Evolutionary conservation across 2,797 vertebrate species (phyloP).

Genomic region (Acipenser transmontanus): DNA sequence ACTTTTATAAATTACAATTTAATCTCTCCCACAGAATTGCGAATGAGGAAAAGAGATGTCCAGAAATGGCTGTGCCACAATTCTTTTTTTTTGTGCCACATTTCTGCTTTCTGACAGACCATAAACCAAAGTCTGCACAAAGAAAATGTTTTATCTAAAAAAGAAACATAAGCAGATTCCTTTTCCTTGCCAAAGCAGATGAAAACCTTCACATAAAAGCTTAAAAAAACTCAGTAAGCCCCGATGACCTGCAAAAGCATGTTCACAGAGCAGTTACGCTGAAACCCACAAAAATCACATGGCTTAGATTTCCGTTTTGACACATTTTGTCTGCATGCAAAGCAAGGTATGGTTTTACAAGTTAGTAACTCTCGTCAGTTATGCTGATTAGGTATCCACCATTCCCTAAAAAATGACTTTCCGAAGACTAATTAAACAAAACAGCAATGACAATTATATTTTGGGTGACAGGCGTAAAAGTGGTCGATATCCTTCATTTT

Average conservation of each 20-base stretch:
- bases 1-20: too few species aligned
- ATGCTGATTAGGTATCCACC: slow-evolving; percentile 31
- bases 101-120: slow-evolving; percentile 47
- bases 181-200: slow-evolving; percentile 29
- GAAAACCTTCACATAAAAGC: slow-evolving; percentile 28
- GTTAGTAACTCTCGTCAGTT: slow-evolving; percentile 30
- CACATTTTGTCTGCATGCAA: slow-evolving; percentile 34
- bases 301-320: slow-evolving; percentile 60
- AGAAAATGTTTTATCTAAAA: slow-evolving; percentile 33
- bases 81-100: slow-evolving; percentile 31
- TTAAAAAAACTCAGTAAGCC: slow-evolving; percentile 29
- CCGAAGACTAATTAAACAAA: slow-evolving; percentile 47
- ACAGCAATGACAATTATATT: slow-evolving; percentile 41
- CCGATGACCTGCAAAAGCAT: slow-evolving; percentile 44
- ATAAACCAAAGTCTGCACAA: slow-evolving; percentile 41
- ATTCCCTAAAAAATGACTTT: slow-evolving; percentile 61
- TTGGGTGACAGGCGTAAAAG: slow-evolving; percentile 50
- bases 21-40: too few species aligned
- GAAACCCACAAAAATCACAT: slow-evolving; percentile 53
- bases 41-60: too few species aligned
- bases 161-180: slow-evolving; percentile 37
- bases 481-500: slow-evolving; percentile 46
- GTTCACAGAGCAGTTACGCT: slow-evolving; percentile 40
- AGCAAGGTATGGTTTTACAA: slow-evolving; percentile 32
- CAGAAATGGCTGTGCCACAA: neutral